Conservation (phyloP, 1,140 invertebrate genomes). For the Drosophila triauraria region DNA sequence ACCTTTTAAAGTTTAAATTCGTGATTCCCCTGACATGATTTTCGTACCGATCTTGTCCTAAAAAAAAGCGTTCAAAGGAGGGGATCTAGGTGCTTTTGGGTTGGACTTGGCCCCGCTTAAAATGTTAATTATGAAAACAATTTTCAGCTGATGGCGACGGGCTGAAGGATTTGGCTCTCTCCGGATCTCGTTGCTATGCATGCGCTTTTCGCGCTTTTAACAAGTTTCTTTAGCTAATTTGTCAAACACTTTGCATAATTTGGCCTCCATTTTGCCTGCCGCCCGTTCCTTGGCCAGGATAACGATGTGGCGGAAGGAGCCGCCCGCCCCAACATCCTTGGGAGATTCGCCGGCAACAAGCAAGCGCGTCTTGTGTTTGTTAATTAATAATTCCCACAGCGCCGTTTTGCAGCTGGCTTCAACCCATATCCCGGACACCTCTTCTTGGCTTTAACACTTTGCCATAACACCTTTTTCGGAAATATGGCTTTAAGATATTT, state of each 20-base stretch:
- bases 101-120: conserved; percentile 19
- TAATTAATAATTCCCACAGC: conserved; percentile 56
- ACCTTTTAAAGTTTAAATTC: neutral
- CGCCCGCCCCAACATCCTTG: conserved; percentile 11
- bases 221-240: conserved; percentile 82
- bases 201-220: conserved; percentile 77
- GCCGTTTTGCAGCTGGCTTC: conserved; percentile 30
- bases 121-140: conserved; percentile 80
- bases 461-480: neutral
- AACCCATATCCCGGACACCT: conserved; percentile 20
- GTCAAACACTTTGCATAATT: conserved; percentile 83
- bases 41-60: neutral
- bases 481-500: too few relatives aligned
- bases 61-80: neutral
- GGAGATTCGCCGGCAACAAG: conserved; percentile 10
- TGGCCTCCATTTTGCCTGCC: conserved; percentile 23
- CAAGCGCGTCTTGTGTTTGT: conserved; percentile 47
- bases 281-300: conserved; percentile 28
- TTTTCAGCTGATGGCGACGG: conserved; percentile 63
- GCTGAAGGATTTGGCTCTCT: conserved; percentile 47
- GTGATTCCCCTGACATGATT: neutral
- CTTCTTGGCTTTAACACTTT: conserved; percentile 12
- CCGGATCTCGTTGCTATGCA: conserved; percentile 72
- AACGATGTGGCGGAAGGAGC: conserved; percentile 40
- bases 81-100: too few relatives aligned